Evolutionary conservation across 2,888 invertebrate genomes (phyloP).

Genomic region (Agrotis clavis): DNA sequence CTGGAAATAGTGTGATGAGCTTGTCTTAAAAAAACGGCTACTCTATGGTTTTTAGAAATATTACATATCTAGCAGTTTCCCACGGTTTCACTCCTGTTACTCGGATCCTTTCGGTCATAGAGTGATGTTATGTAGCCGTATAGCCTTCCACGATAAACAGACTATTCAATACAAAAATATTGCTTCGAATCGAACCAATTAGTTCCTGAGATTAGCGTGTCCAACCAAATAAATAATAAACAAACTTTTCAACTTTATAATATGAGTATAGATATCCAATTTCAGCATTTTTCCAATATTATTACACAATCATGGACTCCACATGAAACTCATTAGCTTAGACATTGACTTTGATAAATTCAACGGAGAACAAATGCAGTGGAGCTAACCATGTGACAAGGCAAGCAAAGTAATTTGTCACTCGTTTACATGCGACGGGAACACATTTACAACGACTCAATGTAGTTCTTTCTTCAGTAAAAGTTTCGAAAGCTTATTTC

Average conservation of each 20-base stretch:
- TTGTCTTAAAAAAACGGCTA: background rate
- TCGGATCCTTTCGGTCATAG: too few species aligned
- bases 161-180: too few species aligned
- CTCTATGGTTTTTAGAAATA: background rate
- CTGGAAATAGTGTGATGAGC: too few species aligned
- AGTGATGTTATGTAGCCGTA: too few species aligned
- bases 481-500: background rate
- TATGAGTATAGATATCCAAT: too few species aligned
- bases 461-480: conserved; percentile 2
- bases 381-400: background rate
- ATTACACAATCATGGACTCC: background rate
- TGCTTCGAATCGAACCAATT: too few species aligned
- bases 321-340: conserved; percentile 19
- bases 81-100: too few species aligned
- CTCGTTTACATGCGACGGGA: conserved; percentile 25
- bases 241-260: too few species aligned
- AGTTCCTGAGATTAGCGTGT: too few species aligned
- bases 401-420: conserved; percentile 44
- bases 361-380: conserved; percentile 25
- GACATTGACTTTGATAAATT: conserved; percentile 40
- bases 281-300: background rate
- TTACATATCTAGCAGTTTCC: background rate
- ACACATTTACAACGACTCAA: conserved; percentile 36
- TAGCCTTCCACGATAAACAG: too few species aligned
- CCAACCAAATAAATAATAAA: too few species aligned